A percentile compares a stretch with the other conserved stretches of the same genome.
These are phyloP conservation scores for Triplophysa yarkandensis DNA, from an alignment of 2,797 vertebrate species.

Conservation along the genomic window DNA sequence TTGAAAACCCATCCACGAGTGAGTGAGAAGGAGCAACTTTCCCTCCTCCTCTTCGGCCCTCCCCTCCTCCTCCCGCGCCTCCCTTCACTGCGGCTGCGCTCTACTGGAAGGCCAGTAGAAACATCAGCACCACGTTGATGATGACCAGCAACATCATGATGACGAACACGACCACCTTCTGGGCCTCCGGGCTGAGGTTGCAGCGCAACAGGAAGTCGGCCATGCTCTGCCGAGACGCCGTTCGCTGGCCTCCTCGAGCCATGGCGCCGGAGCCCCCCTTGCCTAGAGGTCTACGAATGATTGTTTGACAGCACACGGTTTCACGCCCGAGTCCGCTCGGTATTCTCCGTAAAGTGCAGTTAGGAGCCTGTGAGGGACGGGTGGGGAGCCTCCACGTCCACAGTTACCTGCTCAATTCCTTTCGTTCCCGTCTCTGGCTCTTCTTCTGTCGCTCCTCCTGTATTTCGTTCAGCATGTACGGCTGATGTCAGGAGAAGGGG, in stretches of 20 bases:
- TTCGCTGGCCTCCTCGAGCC: slow-evolving; percentile 63
- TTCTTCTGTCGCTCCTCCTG: slow-evolving; percentile 37
- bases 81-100: slow-evolving; percentile 24
- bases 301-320: slow-evolving; percentile 21
- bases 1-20: slow-evolving; percentile 67
- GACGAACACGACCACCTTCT: slow-evolving; percentile 91
- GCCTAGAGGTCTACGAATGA: slow-evolving; percentile 24
- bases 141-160: slow-evolving; percentile 95
- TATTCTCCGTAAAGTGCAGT: not conserved
- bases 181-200: slow-evolving; percentile 92
- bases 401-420: slow-evolving; percentile 44
- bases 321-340: not conserved
- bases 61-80: slow-evolving; percentile 5
- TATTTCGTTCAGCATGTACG: slow-evolving; percentile 23
- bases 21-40: slow-evolving; percentile 47
- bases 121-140: slow-evolving; percentile 96
- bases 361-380: slow-evolving; percentile 29
- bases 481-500: slow-evolving; percentile 47
- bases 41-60: slow-evolving; percentile 25
- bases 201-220: slow-evolving; percentile 87
- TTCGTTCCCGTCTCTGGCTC: slow-evolving; percentile 47
- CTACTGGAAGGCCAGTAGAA: slow-evolving; percentile 94
- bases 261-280: slow-evolving; percentile 59
- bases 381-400: slow-evolving; percentile 53
- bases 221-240: slow-evolving; percentile 61